Evolutionary conservation across 2,113 vertebrate species (phyloP).

Genomic region (Alethe castanea): DNA sequence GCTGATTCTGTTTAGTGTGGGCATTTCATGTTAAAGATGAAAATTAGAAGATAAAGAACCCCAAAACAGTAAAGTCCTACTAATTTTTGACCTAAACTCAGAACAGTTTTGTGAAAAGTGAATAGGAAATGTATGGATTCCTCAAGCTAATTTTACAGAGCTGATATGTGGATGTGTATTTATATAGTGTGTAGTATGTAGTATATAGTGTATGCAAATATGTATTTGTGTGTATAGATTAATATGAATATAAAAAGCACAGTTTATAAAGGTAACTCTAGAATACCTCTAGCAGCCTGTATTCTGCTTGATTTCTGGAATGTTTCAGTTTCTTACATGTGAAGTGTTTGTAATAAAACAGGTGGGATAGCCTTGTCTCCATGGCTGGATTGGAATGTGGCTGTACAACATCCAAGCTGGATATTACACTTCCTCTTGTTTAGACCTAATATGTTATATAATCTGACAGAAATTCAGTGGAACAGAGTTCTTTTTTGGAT

Average conservation of each 20-base stretch:
- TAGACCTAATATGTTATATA: background rate
- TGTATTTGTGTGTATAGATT: background rate
- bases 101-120: background rate
- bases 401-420: background rate
- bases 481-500: background rate
- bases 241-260: background rate
- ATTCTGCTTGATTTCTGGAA: background rate
- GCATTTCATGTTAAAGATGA: background rate
- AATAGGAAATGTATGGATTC: background rate
- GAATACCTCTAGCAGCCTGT: background rate
- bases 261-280: background rate
- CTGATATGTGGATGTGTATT: background rate
- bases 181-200: background rate
- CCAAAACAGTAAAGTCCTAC: fast-evolving
- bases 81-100: background rate
- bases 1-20: background rate
- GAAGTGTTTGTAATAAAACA: background rate
- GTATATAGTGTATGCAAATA: background rate
- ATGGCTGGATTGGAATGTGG: background rate
- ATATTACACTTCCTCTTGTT: background rate
- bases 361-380: background rate
- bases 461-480: background rate
- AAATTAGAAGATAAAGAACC: background rate
- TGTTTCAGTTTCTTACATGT: background rate
- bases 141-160: background rate